phyloP scores from a whole-genome alignment of 2,797 vertebrate genomes.

The Cercopithecus petaurista region DNA sequence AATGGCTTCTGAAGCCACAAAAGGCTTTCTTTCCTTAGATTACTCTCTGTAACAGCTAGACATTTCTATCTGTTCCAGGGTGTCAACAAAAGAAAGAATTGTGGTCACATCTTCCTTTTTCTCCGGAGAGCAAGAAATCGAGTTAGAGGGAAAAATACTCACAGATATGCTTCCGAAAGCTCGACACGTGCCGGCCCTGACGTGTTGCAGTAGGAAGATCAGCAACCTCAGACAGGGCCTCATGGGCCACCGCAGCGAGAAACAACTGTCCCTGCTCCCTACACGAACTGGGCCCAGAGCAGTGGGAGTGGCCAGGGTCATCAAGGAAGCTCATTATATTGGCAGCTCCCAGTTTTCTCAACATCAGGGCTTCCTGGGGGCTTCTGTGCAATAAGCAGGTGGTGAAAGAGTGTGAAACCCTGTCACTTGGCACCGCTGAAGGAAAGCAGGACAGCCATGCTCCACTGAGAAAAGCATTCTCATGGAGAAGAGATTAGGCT shows the following conservation, averaged over 20 bases:
- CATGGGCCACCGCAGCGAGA: background rate
- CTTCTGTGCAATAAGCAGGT: background rate
- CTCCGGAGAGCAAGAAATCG: background rate
- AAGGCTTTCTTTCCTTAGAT: background rate
- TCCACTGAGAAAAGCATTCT: background rate
- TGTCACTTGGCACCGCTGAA: background rate
- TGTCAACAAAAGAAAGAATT: background rate
- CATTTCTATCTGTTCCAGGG: background rate
- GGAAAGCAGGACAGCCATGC: background rate
- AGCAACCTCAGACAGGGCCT: background rate
- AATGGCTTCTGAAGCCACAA: background rate
- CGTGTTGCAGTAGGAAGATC: background rate
- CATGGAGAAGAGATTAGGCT: background rate
- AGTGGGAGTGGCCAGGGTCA: background rate
- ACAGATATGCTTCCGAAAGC: background rate
- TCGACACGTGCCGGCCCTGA: background rate
- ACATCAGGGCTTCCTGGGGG: background rate
- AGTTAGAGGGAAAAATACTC: background rate
- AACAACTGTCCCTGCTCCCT: background rate
- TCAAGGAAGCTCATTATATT: background rate
- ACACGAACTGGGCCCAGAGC: background rate
- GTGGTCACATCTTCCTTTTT: background rate
- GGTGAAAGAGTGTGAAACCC: background rate
- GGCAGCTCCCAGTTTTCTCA: background rate
- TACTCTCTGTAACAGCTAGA: background rate